Base-by-base conservation (phyloP, 92 coral and sea anemone genomes). In the Virgularia gustaviana region DNA sequence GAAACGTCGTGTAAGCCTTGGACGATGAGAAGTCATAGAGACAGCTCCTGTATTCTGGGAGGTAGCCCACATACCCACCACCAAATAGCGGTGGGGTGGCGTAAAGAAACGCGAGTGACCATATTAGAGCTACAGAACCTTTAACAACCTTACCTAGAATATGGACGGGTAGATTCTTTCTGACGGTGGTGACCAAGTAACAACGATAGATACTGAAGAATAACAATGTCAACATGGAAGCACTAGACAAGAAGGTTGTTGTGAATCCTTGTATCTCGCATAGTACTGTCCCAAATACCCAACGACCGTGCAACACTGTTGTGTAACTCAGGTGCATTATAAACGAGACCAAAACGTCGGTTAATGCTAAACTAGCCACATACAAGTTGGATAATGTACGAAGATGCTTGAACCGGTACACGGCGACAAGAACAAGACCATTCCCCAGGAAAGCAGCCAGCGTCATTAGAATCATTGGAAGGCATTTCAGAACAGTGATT, bases 401-500 rank as follows among this genome's bases (percentile, higher is more conserved):
- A 32, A 87, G 83, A 24, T 85, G 49, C 68, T 71, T 84, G 79
- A 78, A 76, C 27, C 76, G 78, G 42, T 79, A 82, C 49, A 87
- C 83, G 49, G 92, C 83, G 11, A 63, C 44, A 27, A 87, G 78
- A 19, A 87, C 86, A 36, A 87, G 57, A 16, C 81, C 59, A 57
- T 87, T 87, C 16, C 84, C 92, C 4, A 71, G 36, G 23, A 87
- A 81, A 19, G 92, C 82, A n/a, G 88, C 79, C 16, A 87, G 76
- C 25, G 82, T 58, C 59, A 87, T 47, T 23, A 84, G 67, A 20
- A 87, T 83, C 92, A 87, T 80, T 62, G 92, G 92, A 20, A 83
- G 6, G n/a, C 85, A 73, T 53, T 51, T 72, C 12, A 78, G 74
- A 9, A 80, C 79, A 19, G 92, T 76, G 36, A n/a, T 25, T 0